Evolutionary conservation across 2,797 vertebrate species (phyloP), one percentile per base, ranked within the genome.

Genomic region (Chelon labrosus): DNA sequence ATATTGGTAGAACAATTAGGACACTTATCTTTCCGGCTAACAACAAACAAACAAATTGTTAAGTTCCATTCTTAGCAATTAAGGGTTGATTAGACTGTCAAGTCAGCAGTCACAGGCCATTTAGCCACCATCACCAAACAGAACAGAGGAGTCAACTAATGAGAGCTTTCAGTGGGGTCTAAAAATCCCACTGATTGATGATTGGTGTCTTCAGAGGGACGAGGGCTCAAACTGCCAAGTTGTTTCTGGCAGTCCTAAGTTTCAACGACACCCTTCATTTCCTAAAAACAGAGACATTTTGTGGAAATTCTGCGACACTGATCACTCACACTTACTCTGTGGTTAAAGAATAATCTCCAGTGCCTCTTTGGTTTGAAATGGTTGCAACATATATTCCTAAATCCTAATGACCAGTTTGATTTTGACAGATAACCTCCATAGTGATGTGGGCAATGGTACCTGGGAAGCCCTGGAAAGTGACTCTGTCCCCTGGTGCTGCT

Each of bases 401-500:
- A 49, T 20, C 27, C 51, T 25, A 46, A 16, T 35, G 37, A 44
- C 22, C 7, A 5, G 51, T 60, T n/a, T n/a, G 51, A 51, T 62
- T 65, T 39, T 42, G n/a, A 37, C 1, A 19, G 12, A 3, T 50
- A 31, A 65, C 25, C 16, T 16, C 17, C 12, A 27, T 16, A 39
- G 22, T 16, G 10, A 67, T 17, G 5, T 37, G 10, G 2, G 17
- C 59, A 10, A 27, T 11, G 1, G 89, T 96, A 99, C 98, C 97
- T 94, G 96, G 91, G 84, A 96, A 98, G 70, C 92, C 94, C 88
- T 97, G 95, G 90, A 97, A 97, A 75, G 93, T 94, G 77, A 99
- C 86, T 89, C 96, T 96, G 57, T 99, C 98, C n/a, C 98, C 98
- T 65, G 98, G 96, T 66, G 92, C 87, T 1, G 96, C 93, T 35